Evolutionary conservation across 2,888 invertebrate genomes (phyloP), one percentile per base, ranked within the genome.

Genomic region (Ichneumoninae sp.): DNA sequence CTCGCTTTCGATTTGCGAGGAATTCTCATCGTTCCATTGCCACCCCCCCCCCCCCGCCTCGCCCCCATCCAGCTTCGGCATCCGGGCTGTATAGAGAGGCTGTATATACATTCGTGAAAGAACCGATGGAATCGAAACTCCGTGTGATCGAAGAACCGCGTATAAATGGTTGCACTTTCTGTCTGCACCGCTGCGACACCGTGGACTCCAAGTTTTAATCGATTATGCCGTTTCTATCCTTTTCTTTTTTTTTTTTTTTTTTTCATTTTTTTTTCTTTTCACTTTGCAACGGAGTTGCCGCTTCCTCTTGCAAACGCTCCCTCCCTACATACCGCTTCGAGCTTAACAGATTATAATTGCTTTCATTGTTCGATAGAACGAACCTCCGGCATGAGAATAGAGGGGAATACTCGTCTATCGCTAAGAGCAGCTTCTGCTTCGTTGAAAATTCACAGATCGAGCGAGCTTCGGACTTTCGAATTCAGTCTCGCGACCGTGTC

Each of bases 21-120:
- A 85, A 79, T 81, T 85, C 77, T 70, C 81, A 78, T 78, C 78
- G 70, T 81, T 74, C 50, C 68, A 30, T 83, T 36, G 33, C 63
- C 50, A 22, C 75, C 36, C 57, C 26, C 5, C 30, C 7, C 22
- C 8, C 16, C 30, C 30, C 13, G n/a, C 8, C 16, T 5, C 30
- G 7, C 22, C 8, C 16, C 19, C 30, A 5, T 65, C 22, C 8
- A 40, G 8, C 57, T 50, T 33, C 30, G 3, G 33, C 52, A 69
- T 68, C 16, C 57, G 8, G 16, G 13, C 26, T 13, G 0, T 22
- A 16, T 47, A 75, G 52, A 79, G 57, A 22, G 8, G 40, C 65
- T 8, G 7, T 19, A 33, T 63, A 7, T 44, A 44, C 44, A 44
- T 36, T 22, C 54, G 36, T 4, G 66, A 47, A 69, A 74, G 54